Evolutionary conservation across 2,888 invertebrate genomes (phyloP).

Genomic region (Lomographa bimaculata): DNA sequence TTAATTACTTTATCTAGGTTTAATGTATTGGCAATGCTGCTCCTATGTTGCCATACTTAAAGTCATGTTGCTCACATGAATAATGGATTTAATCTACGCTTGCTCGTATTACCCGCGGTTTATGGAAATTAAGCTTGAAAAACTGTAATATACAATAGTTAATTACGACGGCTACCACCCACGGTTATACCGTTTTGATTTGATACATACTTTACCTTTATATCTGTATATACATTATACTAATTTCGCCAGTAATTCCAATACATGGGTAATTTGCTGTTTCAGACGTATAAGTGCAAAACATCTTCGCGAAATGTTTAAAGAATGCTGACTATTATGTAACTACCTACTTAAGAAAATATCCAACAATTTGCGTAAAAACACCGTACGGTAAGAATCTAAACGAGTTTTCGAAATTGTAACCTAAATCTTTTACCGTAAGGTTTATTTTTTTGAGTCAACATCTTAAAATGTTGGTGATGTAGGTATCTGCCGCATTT

Average conservation of each 20-base stretch:
- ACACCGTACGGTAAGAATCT: too few relatives aligned
- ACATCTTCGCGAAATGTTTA: conserved; percentile 21
- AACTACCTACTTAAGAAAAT: conserved; percentile 26
- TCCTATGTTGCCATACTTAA: conserved; percentile 25
- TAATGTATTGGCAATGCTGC: conserved; percentile 37
- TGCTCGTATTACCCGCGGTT: conserved; percentile 57
- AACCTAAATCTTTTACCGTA: conserved; percentile 12
- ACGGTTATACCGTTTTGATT: conserved; percentile 37
- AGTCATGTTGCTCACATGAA: conserved; percentile 45
- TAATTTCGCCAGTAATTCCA: conserved; percentile 2
- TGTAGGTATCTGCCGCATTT: conserved; percentile 36
- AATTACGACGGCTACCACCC: conserved; percentile 58
- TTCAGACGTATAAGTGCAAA: conserved; percentile 17
- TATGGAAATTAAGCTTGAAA: conserved; percentile 60
- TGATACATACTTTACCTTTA: too few relatives aligned
- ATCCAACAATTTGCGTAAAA: conserved; percentile 29
- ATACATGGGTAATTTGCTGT: conserved; percentile 10
- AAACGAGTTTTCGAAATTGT: too few relatives aligned
- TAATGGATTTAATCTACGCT: conserved; percentile 58
- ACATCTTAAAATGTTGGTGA: conserved; percentile 12
- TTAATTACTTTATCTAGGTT: conserved; percentile 61
- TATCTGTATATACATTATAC: conserved; percentile 21
- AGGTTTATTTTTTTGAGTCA: conserved; percentile 17
- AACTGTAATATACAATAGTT: conserved; percentile 56
- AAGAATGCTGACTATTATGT: conserved; percentile 28